phyloP scores from a whole-genome alignment of 1,140 invertebrate species.

The Orius insidiosus region DNA sequence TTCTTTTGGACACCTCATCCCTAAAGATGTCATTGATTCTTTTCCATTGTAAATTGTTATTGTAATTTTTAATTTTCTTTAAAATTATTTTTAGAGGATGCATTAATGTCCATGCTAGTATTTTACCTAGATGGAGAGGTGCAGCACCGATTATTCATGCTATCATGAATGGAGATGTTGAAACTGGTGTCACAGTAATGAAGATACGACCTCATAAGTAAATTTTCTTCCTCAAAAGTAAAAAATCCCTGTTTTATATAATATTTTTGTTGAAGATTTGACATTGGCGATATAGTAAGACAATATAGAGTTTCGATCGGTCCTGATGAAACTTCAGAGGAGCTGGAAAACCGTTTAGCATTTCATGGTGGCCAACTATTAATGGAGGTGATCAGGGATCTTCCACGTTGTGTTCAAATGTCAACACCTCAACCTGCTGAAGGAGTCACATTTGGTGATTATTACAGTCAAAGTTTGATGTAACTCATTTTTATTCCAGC shows the following conservation, averaged over 20 bases:
- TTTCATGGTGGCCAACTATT: conserved; percentile 49
- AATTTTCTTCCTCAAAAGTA: conserved; percentile 12
- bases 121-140: conserved; percentile 83
- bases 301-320: conserved; percentile 43
- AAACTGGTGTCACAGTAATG: conserved; percentile 79
- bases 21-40: conserved; percentile 36
- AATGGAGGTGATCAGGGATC: conserved; percentile 38
- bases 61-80: neutral
- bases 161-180: conserved; percentile 62
- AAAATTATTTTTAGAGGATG: conserved; percentile 59
- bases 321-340: conserved; percentile 40
- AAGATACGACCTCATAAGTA: conserved; percentile 63
- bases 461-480: neutral
- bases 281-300: conserved; percentile 64
- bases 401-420: conserved; percentile 37
- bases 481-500: conserved; percentile 33
- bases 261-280: conserved; percentile 60
- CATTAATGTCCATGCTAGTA: conserved; percentile 78
- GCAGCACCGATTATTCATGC: conserved; percentile 72
- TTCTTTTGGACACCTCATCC: conserved; percentile 54
- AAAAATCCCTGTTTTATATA: neutral
- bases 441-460: conserved; percentile 52
- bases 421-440: conserved; percentile 38
- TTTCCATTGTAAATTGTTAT: conserved; percentile 40
- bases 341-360: conserved; percentile 47